A percentile compares a stretch with the other conserved stretches of the same genome.
These are phyloP conservation scores for Larimichthys crocea DNA, from an alignment of 2,113 vertebrate species.

Conservation along the genomic window DNA sequence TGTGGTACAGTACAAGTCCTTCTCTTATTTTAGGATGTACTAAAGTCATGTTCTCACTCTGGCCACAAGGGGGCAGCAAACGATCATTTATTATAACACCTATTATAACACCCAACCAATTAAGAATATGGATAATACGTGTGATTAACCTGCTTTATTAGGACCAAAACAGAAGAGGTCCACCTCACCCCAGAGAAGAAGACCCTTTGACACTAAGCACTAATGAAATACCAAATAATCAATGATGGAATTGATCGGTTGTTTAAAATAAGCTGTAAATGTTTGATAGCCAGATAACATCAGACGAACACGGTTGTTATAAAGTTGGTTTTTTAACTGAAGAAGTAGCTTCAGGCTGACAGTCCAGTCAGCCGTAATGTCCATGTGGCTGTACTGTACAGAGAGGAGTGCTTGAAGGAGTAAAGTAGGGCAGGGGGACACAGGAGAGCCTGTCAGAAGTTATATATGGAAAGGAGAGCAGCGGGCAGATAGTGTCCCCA, in stretches of 20 bases:
- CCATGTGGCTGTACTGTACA: not conserved
- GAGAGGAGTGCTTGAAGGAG: constrained; percentile 11
- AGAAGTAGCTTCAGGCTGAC: not conserved
- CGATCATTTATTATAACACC: constrained; percentile 5
- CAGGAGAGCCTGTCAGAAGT: constrained; percentile 49
- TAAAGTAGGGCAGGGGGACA: constrained; percentile 70
- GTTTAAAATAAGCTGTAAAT: not conserved
- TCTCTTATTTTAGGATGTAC: not conserved
- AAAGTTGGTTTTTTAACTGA: not conserved
- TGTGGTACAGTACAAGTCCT: not conserved
- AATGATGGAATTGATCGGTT: not conserved
- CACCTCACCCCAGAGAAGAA: not conserved
- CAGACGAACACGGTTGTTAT: not conserved
- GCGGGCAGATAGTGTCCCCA: constrained; percentile 20
- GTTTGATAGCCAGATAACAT: not conserved
- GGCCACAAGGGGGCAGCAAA: constrained; percentile 71
- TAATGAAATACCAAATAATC: not conserved
- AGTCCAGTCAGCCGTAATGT: not conserved
- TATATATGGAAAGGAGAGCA: constrained; percentile 67
- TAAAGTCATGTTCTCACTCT: not conserved
- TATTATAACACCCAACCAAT: not conserved
- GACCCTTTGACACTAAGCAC: not conserved
- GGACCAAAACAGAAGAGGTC: not conserved
- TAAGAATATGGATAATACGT: not conserved
- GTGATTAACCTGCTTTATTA: not conserved